Evolutionary conservation across 1,140 invertebrate species (phyloP).

Genomic region (Metopolophium dirhodum): DNA sequence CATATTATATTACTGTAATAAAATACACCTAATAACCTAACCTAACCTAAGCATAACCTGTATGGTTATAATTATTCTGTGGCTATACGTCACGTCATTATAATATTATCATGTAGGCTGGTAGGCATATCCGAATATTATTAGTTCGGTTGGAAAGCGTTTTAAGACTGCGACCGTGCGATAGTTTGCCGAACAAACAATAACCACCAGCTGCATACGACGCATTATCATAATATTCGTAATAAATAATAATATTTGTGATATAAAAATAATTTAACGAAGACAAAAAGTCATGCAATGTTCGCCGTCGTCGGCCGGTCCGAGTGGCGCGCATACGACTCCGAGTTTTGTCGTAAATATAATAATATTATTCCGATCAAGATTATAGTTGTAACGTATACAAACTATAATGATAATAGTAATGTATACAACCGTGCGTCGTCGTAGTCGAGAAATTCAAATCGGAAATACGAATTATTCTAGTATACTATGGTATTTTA

Average conservation of each 20-base stretch:
- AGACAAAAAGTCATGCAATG: background rate
- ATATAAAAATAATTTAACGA: background rate
- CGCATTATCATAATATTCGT: background rate
- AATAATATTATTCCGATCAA: conserved; percentile 1
- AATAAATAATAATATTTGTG: background rate
- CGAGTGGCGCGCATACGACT: background rate
- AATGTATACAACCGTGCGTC: background rate
- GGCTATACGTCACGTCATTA: background rate
- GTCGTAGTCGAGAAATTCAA: background rate
- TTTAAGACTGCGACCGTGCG: background rate
- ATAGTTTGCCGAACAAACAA: background rate
- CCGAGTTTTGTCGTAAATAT: background rate
- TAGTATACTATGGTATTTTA: background rate
- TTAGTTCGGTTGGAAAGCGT: background rate
- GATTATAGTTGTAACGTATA: background rate
- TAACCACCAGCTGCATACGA: background rate
- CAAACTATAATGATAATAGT: too few relatives aligned
- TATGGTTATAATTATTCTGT: background rate
- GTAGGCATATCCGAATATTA: background rate
- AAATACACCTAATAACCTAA: too few relatives aligned
- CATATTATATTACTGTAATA: too few relatives aligned
- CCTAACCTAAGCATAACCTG: background rate
- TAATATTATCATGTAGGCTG: background rate
- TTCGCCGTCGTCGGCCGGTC: background rate
- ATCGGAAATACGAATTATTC: background rate